Evolutionary conservation across 2,797 vertebrate genomes (phyloP).

Genomic region (Neostethus bicornis): DNA sequence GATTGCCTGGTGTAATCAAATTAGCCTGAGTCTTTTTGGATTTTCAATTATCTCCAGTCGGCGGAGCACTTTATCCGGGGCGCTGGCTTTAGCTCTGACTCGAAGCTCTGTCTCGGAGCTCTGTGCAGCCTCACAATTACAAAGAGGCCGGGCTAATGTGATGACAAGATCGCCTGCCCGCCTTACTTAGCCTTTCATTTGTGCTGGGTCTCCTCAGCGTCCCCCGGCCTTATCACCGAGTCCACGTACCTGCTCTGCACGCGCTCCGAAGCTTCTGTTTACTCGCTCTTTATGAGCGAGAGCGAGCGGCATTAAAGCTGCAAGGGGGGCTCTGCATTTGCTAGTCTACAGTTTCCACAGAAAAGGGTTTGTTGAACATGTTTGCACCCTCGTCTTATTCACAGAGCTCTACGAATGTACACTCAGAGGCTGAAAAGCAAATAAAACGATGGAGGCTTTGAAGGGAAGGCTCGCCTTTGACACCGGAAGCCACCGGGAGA

Average conservation of each 20-base stretch:
- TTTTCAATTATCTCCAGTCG: slow-evolving; percentile 91
- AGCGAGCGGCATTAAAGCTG: slow-evolving; percentile 29
- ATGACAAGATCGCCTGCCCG: slow-evolving; percentile 72
- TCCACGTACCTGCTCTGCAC: slow-evolving; percentile 49
- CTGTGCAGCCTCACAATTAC: slow-evolving; percentile 73
- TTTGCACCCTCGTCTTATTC: slow-evolving; percentile 44
- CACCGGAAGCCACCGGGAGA: slow-evolving; percentile 31
- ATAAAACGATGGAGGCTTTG: slow-evolving; percentile 41
- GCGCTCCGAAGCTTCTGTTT: slow-evolving; percentile 22
- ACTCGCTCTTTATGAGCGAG: slow-evolving; percentile 32
- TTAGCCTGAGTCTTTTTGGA: slow-evolving; percentile 92
- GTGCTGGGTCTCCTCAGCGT: slow-evolving; percentile 48
- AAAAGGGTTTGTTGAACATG: slow-evolving; percentile 21
- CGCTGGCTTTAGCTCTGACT: slow-evolving; percentile 56
- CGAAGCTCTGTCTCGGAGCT: slow-evolving; percentile 55
- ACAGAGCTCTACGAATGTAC: slow-evolving; percentile 31
- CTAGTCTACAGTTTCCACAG: slow-evolving; percentile 28
- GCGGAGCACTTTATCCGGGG: slow-evolving; percentile 82
- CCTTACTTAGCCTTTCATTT: slow-evolving; percentile 72
- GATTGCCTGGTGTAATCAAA: slow-evolving; percentile 88
- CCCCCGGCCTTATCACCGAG: slow-evolving; percentile 41
- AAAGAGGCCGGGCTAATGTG: slow-evolving; percentile 68
- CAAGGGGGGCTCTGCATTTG: slow-evolving; percentile 6
- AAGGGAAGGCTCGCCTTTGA: slow-evolving; percentile 48
- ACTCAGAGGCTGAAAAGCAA: slow-evolving; percentile 20